Evolutionary conservation across 64 coral and sea anemone genomes (phyloP).

Genomic region (Dendrophyllia cribrosa): DNA sequence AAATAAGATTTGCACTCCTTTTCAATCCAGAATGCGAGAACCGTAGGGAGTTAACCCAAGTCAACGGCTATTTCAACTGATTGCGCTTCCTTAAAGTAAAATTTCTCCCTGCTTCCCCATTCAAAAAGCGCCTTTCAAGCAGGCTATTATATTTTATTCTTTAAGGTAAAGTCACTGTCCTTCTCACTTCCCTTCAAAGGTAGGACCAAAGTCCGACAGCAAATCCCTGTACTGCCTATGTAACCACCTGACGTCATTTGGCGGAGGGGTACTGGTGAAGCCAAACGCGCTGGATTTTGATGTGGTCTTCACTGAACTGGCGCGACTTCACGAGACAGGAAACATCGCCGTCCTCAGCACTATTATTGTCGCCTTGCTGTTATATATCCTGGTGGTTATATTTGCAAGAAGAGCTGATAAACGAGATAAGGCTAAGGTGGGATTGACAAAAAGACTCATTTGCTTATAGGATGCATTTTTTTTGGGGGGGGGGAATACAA

Average conservation of each 20-base stretch:
- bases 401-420: constrained; percentile 82
- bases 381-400: constrained; percentile 69
- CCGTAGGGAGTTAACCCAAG: no score
- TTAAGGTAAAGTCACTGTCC: not conserved
- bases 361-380: constrained; percentile 58
- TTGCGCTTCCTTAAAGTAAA: no score
- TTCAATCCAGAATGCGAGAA: no score
- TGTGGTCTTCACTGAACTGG: constrained; percentile 66
- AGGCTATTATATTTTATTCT: no score
- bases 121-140: no score
- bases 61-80: no score
- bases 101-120: no score
- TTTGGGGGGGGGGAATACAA: no score
- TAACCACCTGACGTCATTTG: constrained; percentile 91
- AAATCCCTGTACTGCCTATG: constrained; percentile 73
- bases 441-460: not conserved
- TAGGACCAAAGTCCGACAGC: constrained; percentile 48
- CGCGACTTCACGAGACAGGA: constrained; percentile 69
- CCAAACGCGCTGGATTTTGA: constrained; percentile 86
- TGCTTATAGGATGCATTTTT: not conserved
- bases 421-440: constrained; percentile 73
- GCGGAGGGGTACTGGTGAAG: constrained; percentile 76
- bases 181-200: constrained; percentile 27
- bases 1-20: no score
- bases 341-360: constrained; percentile 76